phyloP scores from a whole-genome alignment of 2,797 vertebrate genomes.

The Enteromius unitaeniatus region DNA sequence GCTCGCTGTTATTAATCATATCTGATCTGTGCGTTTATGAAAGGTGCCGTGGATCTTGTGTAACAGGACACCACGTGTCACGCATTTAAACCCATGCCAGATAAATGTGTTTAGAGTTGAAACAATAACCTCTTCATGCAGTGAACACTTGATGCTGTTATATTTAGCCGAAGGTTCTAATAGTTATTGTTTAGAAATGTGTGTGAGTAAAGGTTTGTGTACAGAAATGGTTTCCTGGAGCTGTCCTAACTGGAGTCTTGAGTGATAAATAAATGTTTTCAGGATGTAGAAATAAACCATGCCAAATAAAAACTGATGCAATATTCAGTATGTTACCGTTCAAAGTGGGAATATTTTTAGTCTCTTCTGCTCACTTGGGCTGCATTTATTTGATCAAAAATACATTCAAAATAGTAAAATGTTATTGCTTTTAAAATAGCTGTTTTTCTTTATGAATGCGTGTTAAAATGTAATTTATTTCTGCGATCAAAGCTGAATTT shows the following conservation, averaged over 20 bases:
- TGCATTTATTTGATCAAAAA: neutral
- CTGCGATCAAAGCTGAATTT: neutral
- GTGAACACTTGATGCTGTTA: neutral
- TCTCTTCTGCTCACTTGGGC: neutral
- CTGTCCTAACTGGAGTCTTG: slow-evolving; percentile 19
- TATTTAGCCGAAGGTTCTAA: neutral
- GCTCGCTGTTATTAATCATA: neutral
- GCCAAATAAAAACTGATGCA: neutral
- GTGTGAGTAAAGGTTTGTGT: slow-evolving; percentile 16
- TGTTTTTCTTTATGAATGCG: neutral
- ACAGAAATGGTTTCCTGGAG: neutral
- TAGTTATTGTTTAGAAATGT: slow-evolving; percentile 27
- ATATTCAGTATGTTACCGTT: neutral
- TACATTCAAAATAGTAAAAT: neutral
- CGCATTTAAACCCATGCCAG: neutral
- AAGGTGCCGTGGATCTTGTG: neutral
- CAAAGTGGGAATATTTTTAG: neutral
- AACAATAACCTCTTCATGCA: neutral
- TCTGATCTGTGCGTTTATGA: neutral
- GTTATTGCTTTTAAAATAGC: neutral
- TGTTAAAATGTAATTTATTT: neutral
- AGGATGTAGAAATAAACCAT: neutral
- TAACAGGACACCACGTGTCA: slow-evolving; percentile 2
- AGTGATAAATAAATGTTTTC: neutral
- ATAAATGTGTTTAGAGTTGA: slow-evolving; percentile 22